These are phyloP conservation scores for Luidia sarsii DNA, from an alignment of 53 echinoderm and acorn worm species.

Conservation along the genomic window DNA sequence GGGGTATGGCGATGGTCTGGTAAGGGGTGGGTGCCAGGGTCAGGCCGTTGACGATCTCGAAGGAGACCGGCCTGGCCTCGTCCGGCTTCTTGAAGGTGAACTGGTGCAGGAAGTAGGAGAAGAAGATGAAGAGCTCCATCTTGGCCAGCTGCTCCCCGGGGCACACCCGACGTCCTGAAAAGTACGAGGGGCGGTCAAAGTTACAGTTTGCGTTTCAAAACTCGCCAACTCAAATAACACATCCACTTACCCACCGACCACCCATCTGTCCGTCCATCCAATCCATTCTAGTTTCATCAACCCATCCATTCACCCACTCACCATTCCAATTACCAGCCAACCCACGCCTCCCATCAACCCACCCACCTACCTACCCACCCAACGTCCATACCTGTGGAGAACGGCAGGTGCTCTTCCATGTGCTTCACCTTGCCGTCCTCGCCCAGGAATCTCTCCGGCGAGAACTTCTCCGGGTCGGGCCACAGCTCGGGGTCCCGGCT, in stretches of 20 bases:
- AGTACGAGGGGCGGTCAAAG: too few relatives aligned
- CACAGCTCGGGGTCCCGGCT: constrained; percentile 30
- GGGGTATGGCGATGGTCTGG: constrained; percentile 2
- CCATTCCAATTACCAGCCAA: too few relatives aligned
- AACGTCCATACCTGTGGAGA: constrained; percentile 5
- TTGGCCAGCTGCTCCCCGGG: constrained; percentile 46
- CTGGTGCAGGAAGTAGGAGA: constrained; percentile 53
- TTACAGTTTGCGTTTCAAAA: background rate
- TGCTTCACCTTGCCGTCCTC: background rate
- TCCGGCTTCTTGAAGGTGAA: constrained; percentile 45
- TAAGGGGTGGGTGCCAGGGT: constrained; percentile 21
- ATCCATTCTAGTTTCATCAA: too few relatives aligned
- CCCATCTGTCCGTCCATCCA: too few relatives aligned
- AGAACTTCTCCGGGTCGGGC: constrained; percentile 49
- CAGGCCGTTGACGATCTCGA: background rate
- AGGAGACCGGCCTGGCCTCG: background rate
- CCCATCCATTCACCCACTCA: too few relatives aligned
- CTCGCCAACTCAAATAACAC: too few relatives aligned
- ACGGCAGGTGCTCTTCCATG: constrained; percentile 15
- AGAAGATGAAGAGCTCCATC: constrained; percentile 57
- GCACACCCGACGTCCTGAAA: constrained; percentile 14
- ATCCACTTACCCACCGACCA: too few relatives aligned
- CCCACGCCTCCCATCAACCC: too few relatives aligned
- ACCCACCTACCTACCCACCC: too few relatives aligned
- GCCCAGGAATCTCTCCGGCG: constrained; percentile 44